These are phyloP conservation scores for Latrodectus elegans DNA, from an alignment of 2,888 invertebrate species.

Conservation along the genomic window DNA sequence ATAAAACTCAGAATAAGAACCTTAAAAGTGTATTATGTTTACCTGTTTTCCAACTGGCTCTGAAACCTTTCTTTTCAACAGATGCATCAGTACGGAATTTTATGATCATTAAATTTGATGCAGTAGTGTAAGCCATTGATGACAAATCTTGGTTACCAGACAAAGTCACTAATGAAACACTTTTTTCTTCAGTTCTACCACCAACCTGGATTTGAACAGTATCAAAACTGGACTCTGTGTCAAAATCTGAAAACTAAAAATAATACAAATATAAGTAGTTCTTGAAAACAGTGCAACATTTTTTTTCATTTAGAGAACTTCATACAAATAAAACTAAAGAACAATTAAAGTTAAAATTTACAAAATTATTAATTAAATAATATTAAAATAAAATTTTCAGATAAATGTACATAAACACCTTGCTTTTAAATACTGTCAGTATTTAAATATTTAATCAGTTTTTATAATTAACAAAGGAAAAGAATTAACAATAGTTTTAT, in stretches of 20 bases:
- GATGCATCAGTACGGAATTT: conserved; percentile 96
- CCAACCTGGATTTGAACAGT: conserved; percentile 97
- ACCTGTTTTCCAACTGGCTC: conserved; percentile 73
- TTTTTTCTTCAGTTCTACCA: conserved; percentile 94
- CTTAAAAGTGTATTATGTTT: background rate
- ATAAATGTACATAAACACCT: too few species aligned
- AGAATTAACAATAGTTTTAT: too few species aligned
- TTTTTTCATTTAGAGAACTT: background rate
- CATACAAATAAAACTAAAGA: too few species aligned
- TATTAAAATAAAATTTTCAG: too few species aligned
- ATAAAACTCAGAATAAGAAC: background rate
- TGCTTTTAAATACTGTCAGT: too few species aligned
- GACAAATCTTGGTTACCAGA: conserved; percentile 89
- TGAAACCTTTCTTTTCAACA: conserved; percentile 93
- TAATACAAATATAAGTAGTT: conserved; percentile 4
- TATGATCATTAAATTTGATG: conserved; percentile 97
- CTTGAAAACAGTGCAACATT: too few species aligned
- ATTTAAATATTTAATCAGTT: too few species aligned
- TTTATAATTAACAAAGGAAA: too few species aligned
- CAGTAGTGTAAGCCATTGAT: conserved; percentile 90
- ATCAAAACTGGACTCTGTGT: conserved; percentile 97
- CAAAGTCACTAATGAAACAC: conserved; percentile 90
- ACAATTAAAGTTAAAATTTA: too few species aligned
- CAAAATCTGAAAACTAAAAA: conserved; percentile 92
- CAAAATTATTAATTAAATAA: too few species aligned